Evolutionary conservation across 2,888 invertebrate genomes (phyloP).

Genomic region (Chaitophorus viminalis): DNA sequence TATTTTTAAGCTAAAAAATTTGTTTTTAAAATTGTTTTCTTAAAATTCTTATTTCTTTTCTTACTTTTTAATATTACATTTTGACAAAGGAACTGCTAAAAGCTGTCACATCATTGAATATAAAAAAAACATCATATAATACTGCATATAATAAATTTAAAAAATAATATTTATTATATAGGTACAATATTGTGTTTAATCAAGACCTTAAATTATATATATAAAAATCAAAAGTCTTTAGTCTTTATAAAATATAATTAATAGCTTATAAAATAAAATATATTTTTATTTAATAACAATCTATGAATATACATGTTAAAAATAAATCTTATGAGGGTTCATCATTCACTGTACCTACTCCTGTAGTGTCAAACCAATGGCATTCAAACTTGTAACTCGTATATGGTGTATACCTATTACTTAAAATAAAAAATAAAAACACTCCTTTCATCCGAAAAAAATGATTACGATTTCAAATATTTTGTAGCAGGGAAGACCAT

Average conservation of each 20-base stretch:
- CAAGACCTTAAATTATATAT: not conserved
- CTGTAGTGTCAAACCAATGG: conserved; percentile 28
- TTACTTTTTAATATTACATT: no score
- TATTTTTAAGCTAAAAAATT: no score
- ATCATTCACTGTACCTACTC: conserved; percentile 33
- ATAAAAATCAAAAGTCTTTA: conserved; percentile 13
- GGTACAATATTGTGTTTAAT: no score
- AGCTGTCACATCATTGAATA: no score
- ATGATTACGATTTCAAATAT: not conserved
- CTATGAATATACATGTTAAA: not conserved
- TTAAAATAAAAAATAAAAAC: conserved; percentile 27
- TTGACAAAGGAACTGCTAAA: no score
- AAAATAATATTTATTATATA: not conserved
- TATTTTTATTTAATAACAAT: not conserved
- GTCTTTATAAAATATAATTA: conserved; percentile 10
- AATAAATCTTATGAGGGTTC: conserved; percentile 38
- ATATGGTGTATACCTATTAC: not conserved
- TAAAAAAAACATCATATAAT: no score
- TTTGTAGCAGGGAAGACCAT: not conserved
- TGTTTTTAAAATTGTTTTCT: no score
- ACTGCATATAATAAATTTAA: not conserved
- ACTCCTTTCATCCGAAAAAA: conserved; percentile 19
- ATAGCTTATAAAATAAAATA: not conserved
- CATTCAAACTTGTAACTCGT: conserved; percentile 38
- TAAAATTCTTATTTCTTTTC: no score